Evolutionary conservation across 1,140 invertebrate species (phyloP).

Genomic region (Papilio helenus): DNA sequence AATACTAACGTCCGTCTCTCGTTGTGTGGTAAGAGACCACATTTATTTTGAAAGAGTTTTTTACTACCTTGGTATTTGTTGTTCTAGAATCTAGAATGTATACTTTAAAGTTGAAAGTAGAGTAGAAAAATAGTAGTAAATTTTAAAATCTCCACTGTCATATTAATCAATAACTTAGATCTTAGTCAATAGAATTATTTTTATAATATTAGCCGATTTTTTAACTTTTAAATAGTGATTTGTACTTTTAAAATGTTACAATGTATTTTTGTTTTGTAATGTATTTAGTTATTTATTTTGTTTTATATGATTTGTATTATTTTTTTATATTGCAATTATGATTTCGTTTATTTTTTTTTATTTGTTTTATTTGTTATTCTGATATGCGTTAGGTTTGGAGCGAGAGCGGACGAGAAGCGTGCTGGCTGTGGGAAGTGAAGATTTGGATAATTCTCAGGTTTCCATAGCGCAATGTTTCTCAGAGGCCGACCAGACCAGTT

Average conservation of each 20-base stretch:
- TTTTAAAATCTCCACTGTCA: too few species aligned
- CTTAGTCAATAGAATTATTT: too few species aligned
- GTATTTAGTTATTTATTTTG: too few species aligned
- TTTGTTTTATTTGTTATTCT: not conserved
- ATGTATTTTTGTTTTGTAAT: not conserved
- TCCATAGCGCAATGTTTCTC: not conserved
- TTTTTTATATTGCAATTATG: not conserved
- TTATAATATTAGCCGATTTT: too few species aligned
- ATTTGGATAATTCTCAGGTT: not conserved
- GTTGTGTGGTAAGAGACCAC: not conserved
- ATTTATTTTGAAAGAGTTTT: too few species aligned
- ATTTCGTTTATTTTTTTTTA: not conserved
- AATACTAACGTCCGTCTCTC: not conserved
- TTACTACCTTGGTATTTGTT: too few species aligned
- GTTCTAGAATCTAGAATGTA: too few species aligned
- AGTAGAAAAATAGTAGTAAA: too few species aligned
- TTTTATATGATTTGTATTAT: not conserved
- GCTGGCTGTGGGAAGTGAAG: not conserved
- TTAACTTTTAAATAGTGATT: too few species aligned
- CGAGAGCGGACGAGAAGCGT: not conserved
- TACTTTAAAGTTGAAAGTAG: too few species aligned
- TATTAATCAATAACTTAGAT: too few species aligned
- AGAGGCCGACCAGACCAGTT: not conserved
- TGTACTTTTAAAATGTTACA: not conserved
- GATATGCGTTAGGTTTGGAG: slow-evolving; percentile 3